Conservation (phyloP, 2,888 invertebrate species). For the Cynaeus angustus region DNA sequence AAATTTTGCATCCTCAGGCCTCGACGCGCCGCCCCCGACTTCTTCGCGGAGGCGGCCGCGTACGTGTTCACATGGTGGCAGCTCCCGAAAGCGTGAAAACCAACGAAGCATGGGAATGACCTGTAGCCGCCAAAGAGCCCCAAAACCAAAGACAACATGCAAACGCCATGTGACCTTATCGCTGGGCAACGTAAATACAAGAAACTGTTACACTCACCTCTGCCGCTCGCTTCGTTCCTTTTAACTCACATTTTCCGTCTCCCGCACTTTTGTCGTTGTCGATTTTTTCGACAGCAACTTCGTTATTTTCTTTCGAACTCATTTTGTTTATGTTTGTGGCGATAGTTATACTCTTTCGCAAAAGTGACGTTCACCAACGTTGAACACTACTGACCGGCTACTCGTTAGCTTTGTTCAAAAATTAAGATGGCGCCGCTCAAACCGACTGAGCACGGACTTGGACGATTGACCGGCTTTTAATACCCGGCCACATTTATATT, state of each 20-base stretch:
- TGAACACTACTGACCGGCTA: slow-evolving; percentile 82
- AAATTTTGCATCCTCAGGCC: background rate
- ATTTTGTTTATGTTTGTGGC: slow-evolving; percentile 74
- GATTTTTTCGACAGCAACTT: slow-evolving; percentile 89
- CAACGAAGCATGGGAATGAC: slow-evolving; percentile 28
- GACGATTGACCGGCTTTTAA: slow-evolving; percentile 68
- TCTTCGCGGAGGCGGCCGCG: slow-evolving; percentile 6
- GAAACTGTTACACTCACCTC: slow-evolving; percentile 79
- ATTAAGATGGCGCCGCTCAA: slow-evolving; percentile 87
- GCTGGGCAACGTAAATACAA: slow-evolving; percentile 21
- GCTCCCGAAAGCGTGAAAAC: background rate
- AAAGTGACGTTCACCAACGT: slow-evolving; percentile 75
- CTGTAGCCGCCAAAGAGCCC: background rate
- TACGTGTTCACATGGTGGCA: slow-evolving; percentile 60
- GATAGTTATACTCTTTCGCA: slow-evolving; percentile 51
- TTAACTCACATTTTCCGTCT: slow-evolving; percentile 87
- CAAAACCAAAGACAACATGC: slow-evolving; percentile 4
- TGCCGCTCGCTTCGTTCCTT: slow-evolving; percentile 91
- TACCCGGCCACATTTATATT: slow-evolving; percentile 57
- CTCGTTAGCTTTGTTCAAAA: slow-evolving; percentile 84
- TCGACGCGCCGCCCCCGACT: background rate
- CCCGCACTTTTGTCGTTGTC: slow-evolving; percentile 83
- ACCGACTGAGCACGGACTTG: slow-evolving; percentile 72
- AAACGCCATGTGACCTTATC: slow-evolving; percentile 44
- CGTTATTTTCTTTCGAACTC: slow-evolving; percentile 90